Base-by-base conservation (phyloP, 2,797 vertebrate genomes). In the Acipenser transmontanus region DNA sequence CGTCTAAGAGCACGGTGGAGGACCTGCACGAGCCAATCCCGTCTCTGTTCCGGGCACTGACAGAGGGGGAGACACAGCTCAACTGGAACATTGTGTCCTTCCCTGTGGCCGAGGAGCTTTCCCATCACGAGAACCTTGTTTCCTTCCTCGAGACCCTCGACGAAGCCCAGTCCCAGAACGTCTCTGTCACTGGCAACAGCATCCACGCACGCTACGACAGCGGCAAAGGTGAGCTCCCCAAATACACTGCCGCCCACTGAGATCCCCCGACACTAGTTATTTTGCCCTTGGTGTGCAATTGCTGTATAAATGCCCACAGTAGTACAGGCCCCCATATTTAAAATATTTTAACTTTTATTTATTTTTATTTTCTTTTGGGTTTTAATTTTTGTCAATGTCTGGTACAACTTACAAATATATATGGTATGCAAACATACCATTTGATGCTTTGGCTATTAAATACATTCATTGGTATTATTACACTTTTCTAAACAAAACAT, bases 61-160 rank as follows among this genome's bases (percentile, higher is more conserved):
- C 96, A 0, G 97, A 99, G 75, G 96, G 95, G 0, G 96, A 96
- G 13, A 90, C 94, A 7, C 85, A 95, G 14, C 86, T 89, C 74
- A 96, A 95, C 83, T 98, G 96, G 97, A 98, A 95, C 87, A 95
- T 98, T 2, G 94, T 97, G 69, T 95, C 97, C 60, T 98, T 99
- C 81, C 96, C 96, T 1, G 91, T 98, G 50, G 91, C 93, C 1
- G 97, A 98, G 77, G 96, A 98, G 70, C 88, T 97, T 52, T 95
- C 95, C 0, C 95, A 97, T 68, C 95, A 98, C 0, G 95, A 98
- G 81, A 98, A 97, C 80, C 87, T 98, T 0, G 93, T 99, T 63
- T 98, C 95, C 50, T 97, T 98, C 82, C 80, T 99, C 78, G 96
- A 97, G 87, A 94, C 92, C 1, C 91, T 95, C 14, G 93, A 95